These are phyloP conservation scores for Microplitis deprimator DNA, from an alignment of 2,888 invertebrate genomes.

Conservation along the genomic window DNA sequence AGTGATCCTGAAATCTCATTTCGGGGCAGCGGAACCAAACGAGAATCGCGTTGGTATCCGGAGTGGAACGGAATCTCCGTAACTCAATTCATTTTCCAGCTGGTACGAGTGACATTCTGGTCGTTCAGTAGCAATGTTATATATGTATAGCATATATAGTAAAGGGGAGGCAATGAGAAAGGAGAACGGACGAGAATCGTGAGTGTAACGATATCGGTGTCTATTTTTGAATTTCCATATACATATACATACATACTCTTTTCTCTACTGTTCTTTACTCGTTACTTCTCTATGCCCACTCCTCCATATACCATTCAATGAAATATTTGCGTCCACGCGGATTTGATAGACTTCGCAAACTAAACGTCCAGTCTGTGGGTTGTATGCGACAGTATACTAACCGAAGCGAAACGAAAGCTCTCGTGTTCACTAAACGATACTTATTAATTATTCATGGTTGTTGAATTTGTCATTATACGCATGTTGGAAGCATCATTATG, in stretches of 20 bases:
- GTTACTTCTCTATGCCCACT: background rate
- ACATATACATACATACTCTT: background rate
- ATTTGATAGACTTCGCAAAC: slow-evolving; percentile 20
- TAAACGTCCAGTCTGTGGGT: background rate
- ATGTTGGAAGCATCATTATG: background rate
- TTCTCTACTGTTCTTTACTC: background rate
- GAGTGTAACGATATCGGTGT: slow-evolving; percentile 14
- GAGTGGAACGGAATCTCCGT: slow-evolving; percentile 48
- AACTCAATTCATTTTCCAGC: slow-evolving; percentile 51
- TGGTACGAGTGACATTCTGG: slow-evolving; percentile 38
- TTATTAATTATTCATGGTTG: slow-evolving; percentile 27
- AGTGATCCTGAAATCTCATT: slow-evolving; percentile 47
- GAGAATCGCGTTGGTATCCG: slow-evolving; percentile 39
- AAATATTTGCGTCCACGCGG: slow-evolving; percentile 8
- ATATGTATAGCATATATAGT: background rate
- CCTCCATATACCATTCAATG: background rate
- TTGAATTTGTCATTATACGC: background rate
- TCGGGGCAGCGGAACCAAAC: slow-evolving; percentile 45
- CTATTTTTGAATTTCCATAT: slow-evolving; percentile 20
- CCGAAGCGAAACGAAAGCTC: background rate
- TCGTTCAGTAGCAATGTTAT: slow-evolving; percentile 17
- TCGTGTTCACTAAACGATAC: slow-evolving; percentile 19
- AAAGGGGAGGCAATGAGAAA: background rate
- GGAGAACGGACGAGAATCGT: slow-evolving; percentile 19
- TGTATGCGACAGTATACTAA: background rate